Base-by-base conservation (phyloP, 1,140 invertebrate species). In the Pissodes strobi region DNA sequence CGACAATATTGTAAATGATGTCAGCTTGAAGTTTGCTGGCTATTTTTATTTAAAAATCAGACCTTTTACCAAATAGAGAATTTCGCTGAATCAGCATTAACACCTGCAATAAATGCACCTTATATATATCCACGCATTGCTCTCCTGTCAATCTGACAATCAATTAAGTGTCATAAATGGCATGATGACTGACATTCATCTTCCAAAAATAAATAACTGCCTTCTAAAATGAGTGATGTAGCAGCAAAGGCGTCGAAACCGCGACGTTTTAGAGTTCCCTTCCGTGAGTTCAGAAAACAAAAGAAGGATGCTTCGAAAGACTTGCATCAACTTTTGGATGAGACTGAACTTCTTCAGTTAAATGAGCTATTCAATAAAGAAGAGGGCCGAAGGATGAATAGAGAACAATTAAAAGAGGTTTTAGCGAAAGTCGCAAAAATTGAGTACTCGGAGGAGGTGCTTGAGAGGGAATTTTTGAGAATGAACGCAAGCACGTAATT, bases 401-500 rank as follows among this genome's bases (percentile, higher is more conserved):
- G 63, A 21, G 56, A 68, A 13, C 62, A 72, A 41, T 48, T 75
- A 5, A 59, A 68, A 55, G 66, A 71, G 38, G 58, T 70, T 2
- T 56, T 76, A 17, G 15, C 39, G 10, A 61, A 64, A 12, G 49
- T 70, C 9, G 71, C 66, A 0, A 67, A 55, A 56, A 62, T 76
- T 18, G 51, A 64, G 17, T 75, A 71, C 39, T 61, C 69, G 1
- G 53, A 69, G 2, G 66, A 73, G 0, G 64, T 67, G 12, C 75
- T 71, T 63, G 56, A 71, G n/a, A 39, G 69, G 15, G 59, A 72
- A 15, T 76, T 74, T 56, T 38, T 53, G n/a, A 65, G 64, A 55
- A 76, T 76, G 22, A 75, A 76, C 46, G 63, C 64, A 1, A 45
- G 52, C 22, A 64, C 71, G 72, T 74, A 27, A 27, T n/a, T n/a